Evolutionary conservation across 2,797 vertebrate species (phyloP).

Genomic region (Platalea minor): DNA sequence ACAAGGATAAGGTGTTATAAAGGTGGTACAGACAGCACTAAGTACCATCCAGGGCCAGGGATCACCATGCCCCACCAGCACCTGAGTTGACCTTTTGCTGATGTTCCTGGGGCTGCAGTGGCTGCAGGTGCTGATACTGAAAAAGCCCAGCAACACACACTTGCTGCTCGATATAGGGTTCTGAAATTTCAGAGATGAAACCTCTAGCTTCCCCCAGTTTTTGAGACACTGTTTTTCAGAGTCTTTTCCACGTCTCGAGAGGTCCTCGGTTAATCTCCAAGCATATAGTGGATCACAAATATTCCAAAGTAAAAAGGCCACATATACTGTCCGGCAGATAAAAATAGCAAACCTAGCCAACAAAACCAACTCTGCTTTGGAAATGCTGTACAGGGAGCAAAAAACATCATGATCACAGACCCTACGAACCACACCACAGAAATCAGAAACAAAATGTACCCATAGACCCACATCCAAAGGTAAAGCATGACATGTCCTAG

Average conservation of each 20-base stretch:
- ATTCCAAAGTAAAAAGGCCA: neutral
- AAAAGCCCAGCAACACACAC: neutral
- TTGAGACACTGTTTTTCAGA: neutral
- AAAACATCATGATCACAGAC: neutral
- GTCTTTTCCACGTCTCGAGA: neutral
- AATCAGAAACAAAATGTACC: neutral
- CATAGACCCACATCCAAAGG: neutral
- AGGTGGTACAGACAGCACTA: neutral
- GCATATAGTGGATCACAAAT: neutral
- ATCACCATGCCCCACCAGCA: neutral
- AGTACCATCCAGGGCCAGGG: neutral
- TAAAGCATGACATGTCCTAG: neutral
- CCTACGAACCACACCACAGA: neutral
- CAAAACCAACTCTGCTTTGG: neutral
- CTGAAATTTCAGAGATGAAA: neutral
- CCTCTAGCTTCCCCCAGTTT: neutral
- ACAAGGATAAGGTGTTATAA: neutral
- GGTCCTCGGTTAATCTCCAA: neutral
- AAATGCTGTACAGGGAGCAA: neutral
- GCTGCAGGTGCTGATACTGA: neutral
- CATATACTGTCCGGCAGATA: neutral
- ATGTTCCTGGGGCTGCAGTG: neutral
- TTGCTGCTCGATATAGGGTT: fast-evolving
- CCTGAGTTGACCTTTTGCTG: neutral
- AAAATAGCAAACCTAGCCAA: neutral